These are phyloP conservation scores for Microhierax caerulescens DNA, from an alignment of 2,797 vertebrate genomes.

Conservation along the genomic window DNA sequence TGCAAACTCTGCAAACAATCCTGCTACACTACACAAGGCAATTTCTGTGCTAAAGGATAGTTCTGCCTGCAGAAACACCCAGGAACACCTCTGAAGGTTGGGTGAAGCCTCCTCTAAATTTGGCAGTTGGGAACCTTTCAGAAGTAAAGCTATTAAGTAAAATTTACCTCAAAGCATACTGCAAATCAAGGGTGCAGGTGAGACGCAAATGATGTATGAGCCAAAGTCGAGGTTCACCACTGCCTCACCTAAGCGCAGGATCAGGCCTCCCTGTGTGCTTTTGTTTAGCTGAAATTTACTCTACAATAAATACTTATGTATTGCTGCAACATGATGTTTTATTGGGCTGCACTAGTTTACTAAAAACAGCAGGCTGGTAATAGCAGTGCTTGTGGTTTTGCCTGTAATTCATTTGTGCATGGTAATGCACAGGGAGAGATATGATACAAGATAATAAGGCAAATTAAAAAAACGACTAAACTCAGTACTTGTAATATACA, in stretches of 20 bases:
- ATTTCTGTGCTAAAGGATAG: background rate
- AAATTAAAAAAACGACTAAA: constrained; percentile 68
- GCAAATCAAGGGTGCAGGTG: constrained; percentile 37
- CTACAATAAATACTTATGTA: constrained; percentile 68
- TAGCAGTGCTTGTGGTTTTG: constrained; percentile 69
- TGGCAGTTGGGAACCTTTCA: constrained; percentile 1
- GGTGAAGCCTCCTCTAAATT: background rate
- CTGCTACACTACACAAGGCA: constrained; percentile 36
- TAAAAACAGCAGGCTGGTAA: constrained; percentile 70
- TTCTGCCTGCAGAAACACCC: constrained; percentile 23
- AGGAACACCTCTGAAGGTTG: constrained; percentile 7
- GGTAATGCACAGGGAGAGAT: constrained; percentile 60
- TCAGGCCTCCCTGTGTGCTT: constrained; percentile 29
- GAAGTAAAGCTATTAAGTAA: background rate
- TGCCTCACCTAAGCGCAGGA: background rate
- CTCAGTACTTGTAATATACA: constrained; percentile 39
- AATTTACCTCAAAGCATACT: constrained; percentile 16
- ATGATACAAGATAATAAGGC: constrained; percentile 65
- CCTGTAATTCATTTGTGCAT: constrained; percentile 68
- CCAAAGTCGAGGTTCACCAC: background rate
- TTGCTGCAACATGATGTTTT: constrained; percentile 69
- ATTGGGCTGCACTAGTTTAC: constrained; percentile 71
- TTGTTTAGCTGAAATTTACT: constrained; percentile 69
- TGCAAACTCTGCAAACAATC: constrained; percentile 71
- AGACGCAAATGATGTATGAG: background rate